Base-by-base conservation (phyloP, 2,888 invertebrate genomes). In the Tinea pellionella region DNA sequence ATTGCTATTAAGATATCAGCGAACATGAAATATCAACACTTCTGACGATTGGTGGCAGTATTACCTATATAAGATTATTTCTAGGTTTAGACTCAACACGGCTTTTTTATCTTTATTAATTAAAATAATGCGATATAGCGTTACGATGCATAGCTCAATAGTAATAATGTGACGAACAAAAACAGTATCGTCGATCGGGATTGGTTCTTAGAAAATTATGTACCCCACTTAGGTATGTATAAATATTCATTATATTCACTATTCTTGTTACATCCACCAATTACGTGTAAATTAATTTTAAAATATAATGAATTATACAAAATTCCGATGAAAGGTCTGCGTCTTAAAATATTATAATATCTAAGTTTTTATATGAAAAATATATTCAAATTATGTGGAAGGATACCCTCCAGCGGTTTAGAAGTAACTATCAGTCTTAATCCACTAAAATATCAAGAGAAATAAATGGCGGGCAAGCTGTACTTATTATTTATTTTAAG, bases 401-500 rank as follows among this genome's bases (percentile, higher is more conserved):
- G 30, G 32, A 57, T 57, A 32, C 18, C 57, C 32, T 59, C 19
- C 4, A 42, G 59, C 43, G 18, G 8, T 30, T 58, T 59, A 41
- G 19, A 59, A 59, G 12, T 42, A 41, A 19, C 43, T 30, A 32
- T 32, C 18, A 32, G 37, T 7, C 58, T 15, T 42, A 59, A 59
- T 41, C 59, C 41, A n/a, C 59, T 30, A 42, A 59, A 19, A 59
- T 24, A 41, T n/a, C 42, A 29, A 55, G 32, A 57, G 43, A 56
- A 30, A 57, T 59, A 60, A 60, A 61, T 60, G 60, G 58, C 58
- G 41, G 41, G 19, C 57, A 59, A 62, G 61, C 63, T 62, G 65
- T 65, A 66, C 67, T 67, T 67, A 68, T 24, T 67, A 68, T 57
- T 66, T 65, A 64, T 57, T 57, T 37, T 57, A 32, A 57, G 32